A percentile compares a stretch with the other conserved stretches of the same genome.
Evolutionary conservation across 2,113 vertebrate genomes (phyloP).

Genomic region (Vanacampus margaritifer): DNA sequence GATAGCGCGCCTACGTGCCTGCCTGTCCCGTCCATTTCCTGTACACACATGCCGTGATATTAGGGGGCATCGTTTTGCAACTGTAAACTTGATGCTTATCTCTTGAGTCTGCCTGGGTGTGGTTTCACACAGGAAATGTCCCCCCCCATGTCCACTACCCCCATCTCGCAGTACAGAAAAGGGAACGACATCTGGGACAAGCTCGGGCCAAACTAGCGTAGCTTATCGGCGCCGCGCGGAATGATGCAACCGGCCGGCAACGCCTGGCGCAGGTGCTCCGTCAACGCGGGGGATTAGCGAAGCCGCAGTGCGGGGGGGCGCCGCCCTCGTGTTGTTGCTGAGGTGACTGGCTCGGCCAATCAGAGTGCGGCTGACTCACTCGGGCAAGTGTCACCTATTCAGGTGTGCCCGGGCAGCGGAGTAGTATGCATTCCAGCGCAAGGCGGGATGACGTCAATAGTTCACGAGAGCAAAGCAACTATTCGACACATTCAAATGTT

Average conservation of each 20-base stretch:
- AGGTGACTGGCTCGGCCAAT: slow-evolving; percentile 23
- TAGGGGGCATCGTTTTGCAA: slow-evolving; percentile 64
- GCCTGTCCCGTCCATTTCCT: slow-evolving; percentile 73
- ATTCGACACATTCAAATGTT: neutral
- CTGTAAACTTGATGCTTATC: slow-evolving; percentile 55
- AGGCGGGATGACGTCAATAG: neutral
- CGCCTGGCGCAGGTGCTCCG: neutral
- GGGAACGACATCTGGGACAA: slow-evolving; percentile 56
- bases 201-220: slow-evolving; percentile 23
- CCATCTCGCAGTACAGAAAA: slow-evolving; percentile 49
- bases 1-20: slow-evolving; percentile 50
- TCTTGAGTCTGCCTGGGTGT: slow-evolving; percentile 60
- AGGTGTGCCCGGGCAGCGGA: slow-evolving; percentile 25
- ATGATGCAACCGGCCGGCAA: slow-evolving; percentile 52
- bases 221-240: neutral
- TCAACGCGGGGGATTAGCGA: neutral
- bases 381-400: slow-evolving; percentile 52
- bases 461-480: neutral
- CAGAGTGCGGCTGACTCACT: slow-evolving; percentile 38
- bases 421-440: slow-evolving; percentile 44
- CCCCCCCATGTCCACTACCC: neutral
- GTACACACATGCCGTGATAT: slow-evolving; percentile 69
- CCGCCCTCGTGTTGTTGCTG: neutral
- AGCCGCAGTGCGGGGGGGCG: neutral
- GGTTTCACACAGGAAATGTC: slow-evolving; percentile 70